phyloP scores from a whole-genome alignment of 1,140 invertebrate genomes.

The Dreissena polymorpha region DNA sequence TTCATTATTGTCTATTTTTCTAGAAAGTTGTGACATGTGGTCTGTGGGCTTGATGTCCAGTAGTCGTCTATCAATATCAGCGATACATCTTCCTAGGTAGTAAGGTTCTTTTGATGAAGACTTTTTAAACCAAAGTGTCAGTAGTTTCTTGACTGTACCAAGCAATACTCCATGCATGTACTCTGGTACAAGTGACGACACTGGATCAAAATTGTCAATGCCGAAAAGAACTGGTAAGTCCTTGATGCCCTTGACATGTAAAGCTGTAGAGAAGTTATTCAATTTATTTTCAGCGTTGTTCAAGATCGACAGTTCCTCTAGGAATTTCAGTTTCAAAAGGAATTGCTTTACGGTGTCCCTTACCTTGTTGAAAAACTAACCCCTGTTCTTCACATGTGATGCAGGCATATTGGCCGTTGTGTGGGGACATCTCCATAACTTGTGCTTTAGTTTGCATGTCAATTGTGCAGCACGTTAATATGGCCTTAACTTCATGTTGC shows the following conservation, averaged over 20 bases:
- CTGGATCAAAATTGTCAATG: conserved; percentile 40
- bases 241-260: too few species aligned
- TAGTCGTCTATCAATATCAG: conserved; percentile 15
- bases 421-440: conserved; percentile 20
- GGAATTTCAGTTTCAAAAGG: too few species aligned
- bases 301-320: too few species aligned
- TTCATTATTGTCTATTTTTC: conserved; percentile 26
- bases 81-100: conserved; percentile 18
- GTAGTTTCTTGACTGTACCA: conserved; percentile 23
- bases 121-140: conserved; percentile 1
- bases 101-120: conserved; percentile 24
- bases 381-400: conserved; percentile 26
- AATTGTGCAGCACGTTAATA: background rate
- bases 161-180: conserved; percentile 38
- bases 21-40: conserved; percentile 30
- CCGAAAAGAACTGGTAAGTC: background rate
- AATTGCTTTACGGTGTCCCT: background rate
- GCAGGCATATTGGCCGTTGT: conserved; percentile 33
- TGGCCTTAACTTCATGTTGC: conserved; percentile 5
- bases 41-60: conserved; percentile 38
- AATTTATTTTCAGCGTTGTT: too few species aligned
- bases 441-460: conserved; percentile 26
- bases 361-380: background rate
- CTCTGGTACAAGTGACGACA: conserved; percentile 35
- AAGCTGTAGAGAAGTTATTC: too few species aligned